Percentiles rank a stretch among this genome's conserved stretches.
These are phyloP conservation scores for Eulacestoma nigropectus DNA, from an alignment of 2,113 vertebrate species.

Conservation along the genomic window DNA sequence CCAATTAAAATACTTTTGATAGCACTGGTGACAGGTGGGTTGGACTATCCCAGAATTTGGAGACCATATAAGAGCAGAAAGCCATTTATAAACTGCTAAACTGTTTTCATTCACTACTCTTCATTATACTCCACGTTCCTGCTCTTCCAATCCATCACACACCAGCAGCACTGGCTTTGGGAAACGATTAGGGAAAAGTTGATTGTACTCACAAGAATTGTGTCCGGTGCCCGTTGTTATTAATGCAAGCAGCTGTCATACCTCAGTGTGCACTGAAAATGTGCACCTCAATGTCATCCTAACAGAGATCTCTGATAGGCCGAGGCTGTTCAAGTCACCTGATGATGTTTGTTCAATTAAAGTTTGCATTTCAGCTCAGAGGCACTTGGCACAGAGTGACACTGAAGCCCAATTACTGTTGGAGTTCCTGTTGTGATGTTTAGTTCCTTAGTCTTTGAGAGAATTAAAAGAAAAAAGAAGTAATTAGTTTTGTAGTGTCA, in stretches of 20 bases:
- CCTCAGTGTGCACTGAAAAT: neutral
- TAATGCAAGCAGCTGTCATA: neutral
- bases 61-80: neutral
- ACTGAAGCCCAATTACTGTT: slow-evolving; percentile 40
- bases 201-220: neutral
- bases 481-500: slow-evolving; percentile 38
- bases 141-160: neutral
- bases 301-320: neutral
- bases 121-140: neutral
- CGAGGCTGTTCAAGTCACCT: neutral
- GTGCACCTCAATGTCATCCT: neutral
- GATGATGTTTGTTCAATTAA: neutral
- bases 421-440: neutral
- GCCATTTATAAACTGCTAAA: neutral
- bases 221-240: neutral
- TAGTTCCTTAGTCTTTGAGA: neutral
- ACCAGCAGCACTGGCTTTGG: neutral
- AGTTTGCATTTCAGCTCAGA: neutral
- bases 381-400: neutral
- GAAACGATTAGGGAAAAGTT: neutral
- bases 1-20: neutral
- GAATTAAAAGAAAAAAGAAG: neutral
- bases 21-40: neutral
- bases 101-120: neutral
- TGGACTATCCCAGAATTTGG: neutral